Conservation (phyloP, 2,888 invertebrate species). For the Temnothorax ravouxi region DNA sequence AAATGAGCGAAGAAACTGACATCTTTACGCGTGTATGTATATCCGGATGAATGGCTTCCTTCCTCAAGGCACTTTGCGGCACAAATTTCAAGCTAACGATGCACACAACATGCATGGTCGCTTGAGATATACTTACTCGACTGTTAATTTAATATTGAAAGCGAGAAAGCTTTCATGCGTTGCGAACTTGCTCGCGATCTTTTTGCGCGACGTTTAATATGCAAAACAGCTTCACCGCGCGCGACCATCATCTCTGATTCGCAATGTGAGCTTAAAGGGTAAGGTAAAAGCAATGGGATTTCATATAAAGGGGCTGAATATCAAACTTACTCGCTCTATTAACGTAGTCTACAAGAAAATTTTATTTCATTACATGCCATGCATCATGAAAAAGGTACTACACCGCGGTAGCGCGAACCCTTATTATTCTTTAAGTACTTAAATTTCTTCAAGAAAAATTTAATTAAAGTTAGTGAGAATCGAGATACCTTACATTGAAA, state of each 20-base stretch:
- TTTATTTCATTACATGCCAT: background rate
- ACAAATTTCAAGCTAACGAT: background rate
- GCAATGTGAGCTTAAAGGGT: background rate
- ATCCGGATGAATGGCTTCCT: background rate
- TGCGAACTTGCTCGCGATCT: background rate
- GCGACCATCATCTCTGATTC: constrained; percentile 19
- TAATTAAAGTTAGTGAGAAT: constrained; percentile 12
- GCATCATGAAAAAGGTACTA: background rate
- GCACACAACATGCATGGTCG: background rate
- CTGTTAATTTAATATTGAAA: constrained; percentile 51
- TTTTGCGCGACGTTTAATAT: constrained; percentile 25
- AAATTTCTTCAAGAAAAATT: background rate
- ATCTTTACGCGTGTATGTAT: background rate
- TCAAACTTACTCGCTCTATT: constrained; percentile 24
- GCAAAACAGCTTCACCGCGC: constrained; percentile 2
- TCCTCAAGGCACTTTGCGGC: background rate
- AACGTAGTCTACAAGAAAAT: constrained; percentile 6
- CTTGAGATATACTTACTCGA: background rate
- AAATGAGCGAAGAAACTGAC: constrained; percentile 2
- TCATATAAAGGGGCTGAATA: background rate
- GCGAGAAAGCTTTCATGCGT: constrained; percentile 22
- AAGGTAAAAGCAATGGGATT: constrained; percentile 28
- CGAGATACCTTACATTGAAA: constrained; percentile 6
- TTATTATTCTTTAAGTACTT: constrained; percentile 18
- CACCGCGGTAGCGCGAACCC: background rate